These are phyloP conservation scores for Acleris emargana DNA, from an alignment of 2,888 invertebrate species.

Conservation along the genomic window DNA sequence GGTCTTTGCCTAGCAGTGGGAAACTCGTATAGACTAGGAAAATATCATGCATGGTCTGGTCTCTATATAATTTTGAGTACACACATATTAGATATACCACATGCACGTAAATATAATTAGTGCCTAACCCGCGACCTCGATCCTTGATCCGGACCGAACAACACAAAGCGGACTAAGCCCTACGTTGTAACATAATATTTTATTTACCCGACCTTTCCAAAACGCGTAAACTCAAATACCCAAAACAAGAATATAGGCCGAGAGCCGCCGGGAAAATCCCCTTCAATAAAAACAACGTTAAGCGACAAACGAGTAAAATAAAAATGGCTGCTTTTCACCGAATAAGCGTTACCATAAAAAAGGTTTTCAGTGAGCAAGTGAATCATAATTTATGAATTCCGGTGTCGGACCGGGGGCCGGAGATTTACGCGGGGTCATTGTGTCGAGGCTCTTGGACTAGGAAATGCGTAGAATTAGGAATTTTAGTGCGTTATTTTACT, in stretches of 20 bases:
- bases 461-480: slow-evolving; percentile 49
- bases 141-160: slow-evolving; percentile 17
- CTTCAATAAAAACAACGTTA: slow-evolving; percentile 56
- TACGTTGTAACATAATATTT: slow-evolving; percentile 32
- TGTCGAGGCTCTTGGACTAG: slow-evolving; percentile 68
- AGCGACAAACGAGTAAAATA: slow-evolving; percentile 75
- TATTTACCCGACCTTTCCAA: slow-evolving; percentile 29
- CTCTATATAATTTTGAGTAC: no score
- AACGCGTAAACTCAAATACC: slow-evolving; percentile 38
- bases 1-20: no score
- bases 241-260: slow-evolving; percentile 39
- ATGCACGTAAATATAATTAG: no score
- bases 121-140: slow-evolving; percentile 10
- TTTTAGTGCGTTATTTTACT: background rate
- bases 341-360: slow-evolving; percentile 82
- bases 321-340: slow-evolving; percentile 76
- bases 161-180: slow-evolving; percentile 14
- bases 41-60: no score
- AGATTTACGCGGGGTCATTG: slow-evolving; percentile 82
- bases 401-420: slow-evolving; percentile 67
- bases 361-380: slow-evolving; percentile 83
- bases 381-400: slow-evolving; percentile 84
- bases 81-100: no score
- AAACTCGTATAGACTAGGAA: no score
- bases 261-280: slow-evolving; percentile 40